Evolutionary conservation across 2,888 invertebrate species (phyloP).

Genomic region (Homarus gammarus): DNA sequence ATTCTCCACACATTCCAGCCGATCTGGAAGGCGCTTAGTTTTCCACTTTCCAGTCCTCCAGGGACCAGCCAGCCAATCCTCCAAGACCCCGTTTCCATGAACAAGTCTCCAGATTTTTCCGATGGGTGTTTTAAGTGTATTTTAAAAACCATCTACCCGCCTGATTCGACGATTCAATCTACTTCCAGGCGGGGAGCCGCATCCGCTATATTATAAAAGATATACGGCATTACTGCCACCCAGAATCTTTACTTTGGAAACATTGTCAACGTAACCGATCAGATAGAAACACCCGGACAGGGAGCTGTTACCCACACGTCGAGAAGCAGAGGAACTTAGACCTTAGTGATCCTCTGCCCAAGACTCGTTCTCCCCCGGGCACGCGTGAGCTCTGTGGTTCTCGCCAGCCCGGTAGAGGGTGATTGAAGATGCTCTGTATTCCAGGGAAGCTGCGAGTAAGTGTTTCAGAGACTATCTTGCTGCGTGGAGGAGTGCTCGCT

Average conservation of each 20-base stretch:
- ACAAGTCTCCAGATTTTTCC: constrained; percentile 70
- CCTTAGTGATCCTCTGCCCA: constrained; percentile 11
- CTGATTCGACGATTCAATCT: constrained; percentile 70
- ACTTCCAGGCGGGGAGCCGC: constrained; percentile 61
- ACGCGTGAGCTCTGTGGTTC: constrained; percentile 22
- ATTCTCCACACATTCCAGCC: constrained; percentile 75
- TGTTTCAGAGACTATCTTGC: constrained; percentile 76
- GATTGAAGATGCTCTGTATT: constrained; percentile 76
- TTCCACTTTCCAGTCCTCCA: constrained; percentile 74
- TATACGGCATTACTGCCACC: constrained; percentile 70
- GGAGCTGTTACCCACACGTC: constrained; percentile 27
- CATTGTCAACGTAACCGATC: constrained; percentile 76
- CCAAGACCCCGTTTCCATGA: constrained; percentile 71
- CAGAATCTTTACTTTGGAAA: constrained; percentile 75
- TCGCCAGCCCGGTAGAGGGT: constrained; percentile 63
- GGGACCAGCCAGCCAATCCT: constrained; percentile 73
- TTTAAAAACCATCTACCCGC: constrained; percentile 65
- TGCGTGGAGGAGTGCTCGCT: constrained; percentile 72
- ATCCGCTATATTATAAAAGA: constrained; percentile 71
- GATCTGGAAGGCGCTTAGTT: constrained; percentile 75
- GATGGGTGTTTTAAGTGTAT: constrained; percentile 63
- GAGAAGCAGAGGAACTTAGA: neutral
- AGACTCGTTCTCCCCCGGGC: constrained; percentile 12
- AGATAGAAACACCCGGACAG: constrained; percentile 69
- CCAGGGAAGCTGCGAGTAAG: constrained; percentile 76